Conservation (phyloP, 1,140 invertebrate species). For the Plodia interpunctella region DNA sequence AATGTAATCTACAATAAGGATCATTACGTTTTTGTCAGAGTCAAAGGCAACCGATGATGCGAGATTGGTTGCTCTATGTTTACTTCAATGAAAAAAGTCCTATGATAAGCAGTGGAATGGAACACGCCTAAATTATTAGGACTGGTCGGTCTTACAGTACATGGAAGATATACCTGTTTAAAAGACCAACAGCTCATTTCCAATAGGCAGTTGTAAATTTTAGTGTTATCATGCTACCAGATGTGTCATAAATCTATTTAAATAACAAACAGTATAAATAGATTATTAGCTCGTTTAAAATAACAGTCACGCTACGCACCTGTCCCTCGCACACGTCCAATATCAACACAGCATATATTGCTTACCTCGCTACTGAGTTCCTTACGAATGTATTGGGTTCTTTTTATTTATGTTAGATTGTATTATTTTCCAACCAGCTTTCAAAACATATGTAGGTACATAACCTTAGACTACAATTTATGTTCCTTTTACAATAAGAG, state of each 20-base stretch:
- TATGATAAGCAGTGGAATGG: no score
- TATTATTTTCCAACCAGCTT: no score
- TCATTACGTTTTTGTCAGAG: no score
- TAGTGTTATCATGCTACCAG: not conserved
- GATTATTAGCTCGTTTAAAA: conserved; percentile 24
- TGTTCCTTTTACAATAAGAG: no score
- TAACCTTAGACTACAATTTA: no score
- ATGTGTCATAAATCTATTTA: conserved; percentile 16
- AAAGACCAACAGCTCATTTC: not conserved
- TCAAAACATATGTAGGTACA: no score
- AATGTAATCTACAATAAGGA: no score
- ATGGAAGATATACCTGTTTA: not conserved
- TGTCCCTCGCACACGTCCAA: conserved; percentile 41
- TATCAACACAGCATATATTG: conserved; percentile 36
- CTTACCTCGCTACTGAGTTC: conserved; percentile 22
- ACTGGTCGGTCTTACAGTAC: not conserved
- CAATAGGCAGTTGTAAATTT: not conserved
- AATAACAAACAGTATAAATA: conserved; percentile 12
- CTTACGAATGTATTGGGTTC: not conserved
- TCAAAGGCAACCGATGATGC: no score
- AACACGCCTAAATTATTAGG: no score
- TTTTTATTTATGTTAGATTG: no score
- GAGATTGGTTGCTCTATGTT: no score
- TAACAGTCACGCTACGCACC: conserved; percentile 37
- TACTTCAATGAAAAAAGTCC: no score